A percentile compares a stretch with the other conserved stretches of the same genome.
Evolutionary conservation across 2,113 vertebrate species (phyloP).

Genomic region (Oreotragus oreotragus): DNA sequence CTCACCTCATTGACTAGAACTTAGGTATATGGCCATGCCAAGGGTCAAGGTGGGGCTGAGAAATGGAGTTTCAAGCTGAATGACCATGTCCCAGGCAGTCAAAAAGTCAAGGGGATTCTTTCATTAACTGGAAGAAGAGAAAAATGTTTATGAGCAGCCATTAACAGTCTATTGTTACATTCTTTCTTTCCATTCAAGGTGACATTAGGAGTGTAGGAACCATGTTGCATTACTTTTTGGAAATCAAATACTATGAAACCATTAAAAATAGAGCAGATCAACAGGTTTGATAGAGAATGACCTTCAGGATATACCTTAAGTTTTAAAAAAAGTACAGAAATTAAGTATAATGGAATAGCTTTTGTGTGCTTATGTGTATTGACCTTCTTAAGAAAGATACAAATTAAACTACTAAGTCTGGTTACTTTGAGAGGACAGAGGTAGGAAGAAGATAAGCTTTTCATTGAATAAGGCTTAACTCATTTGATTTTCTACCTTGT

Average conservation of each 20-base stretch:
- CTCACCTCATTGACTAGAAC: not conserved
- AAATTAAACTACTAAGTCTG: not conserved
- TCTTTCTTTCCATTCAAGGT: not conserved
- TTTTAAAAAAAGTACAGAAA: not conserved
- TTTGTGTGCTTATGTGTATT: not conserved
- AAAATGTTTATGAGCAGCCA: not conserved
- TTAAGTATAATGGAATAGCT: not conserved
- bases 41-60: not conserved
- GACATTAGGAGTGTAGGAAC: not conserved
- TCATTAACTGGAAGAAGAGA: not conserved
- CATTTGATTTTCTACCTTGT: not conserved
- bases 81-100: not conserved
- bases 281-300: not conserved
- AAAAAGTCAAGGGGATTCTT: not conserved
- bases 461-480: not conserved
- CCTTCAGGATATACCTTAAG: not conserved
- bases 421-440: not conserved
- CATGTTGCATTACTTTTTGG: not conserved
- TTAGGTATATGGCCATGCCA: not conserved
- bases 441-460: not conserved
- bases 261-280: not conserved
- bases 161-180: not conserved
- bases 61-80: not conserved
- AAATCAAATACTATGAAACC: not conserved
- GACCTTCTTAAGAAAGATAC: not conserved